Base-by-base conservation (phyloP, 2,888 invertebrate genomes). In the Scaptomyza parva region DNA sequence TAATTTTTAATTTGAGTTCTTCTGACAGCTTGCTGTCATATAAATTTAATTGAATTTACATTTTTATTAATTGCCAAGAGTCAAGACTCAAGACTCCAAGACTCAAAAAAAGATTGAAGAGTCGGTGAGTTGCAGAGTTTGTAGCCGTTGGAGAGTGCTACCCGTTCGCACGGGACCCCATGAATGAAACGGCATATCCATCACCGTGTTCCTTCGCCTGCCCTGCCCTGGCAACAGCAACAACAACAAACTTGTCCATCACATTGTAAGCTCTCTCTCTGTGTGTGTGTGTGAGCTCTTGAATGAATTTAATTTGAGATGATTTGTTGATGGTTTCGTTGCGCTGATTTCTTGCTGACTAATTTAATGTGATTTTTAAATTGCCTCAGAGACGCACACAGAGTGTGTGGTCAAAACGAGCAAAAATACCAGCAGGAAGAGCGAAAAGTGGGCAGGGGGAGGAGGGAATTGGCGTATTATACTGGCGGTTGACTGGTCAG, bases 41-140 rank as follows among this genome's bases (percentile, higher is more conserved):
- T 89, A 89, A 89, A 90, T 90, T 89, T 89, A 89, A 89, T 89
- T 89, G 89, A 89, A 89, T 89, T 88, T 89, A 90, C 89, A 89
- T 90, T 89, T 89, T 89, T 89, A 89, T 89, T 90, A 89, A 89
- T 89, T 89, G 88, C 89, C 79, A 58, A 61, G 30, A 55, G 44
- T 44, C 54, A 22, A 41, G 65, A 44, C 22, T n/a, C n/a, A n/a
- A n/a, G n/a, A n/a, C n/a, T n/a, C n/a, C n/a, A n/a, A n/a, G n/a
- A n/a, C n/a, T n/a, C n/a, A 2, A 1, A 5, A 37, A 14, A 17
- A 40, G 40, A 37, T 9, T 26, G 41, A 37, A 18, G 39, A 33
- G 22, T 22, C 35, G 7, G 47, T 47, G 47, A 47, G 47, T 47
- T 47, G 28, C 28, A 26, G 53, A 45, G 64, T 22, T 43, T 5